A percentile compares a stretch with the other conserved stretches of the same genome.
Conservation (phyloP, 2,113 vertebrate species). For the Orycteropus afer region DNA sequence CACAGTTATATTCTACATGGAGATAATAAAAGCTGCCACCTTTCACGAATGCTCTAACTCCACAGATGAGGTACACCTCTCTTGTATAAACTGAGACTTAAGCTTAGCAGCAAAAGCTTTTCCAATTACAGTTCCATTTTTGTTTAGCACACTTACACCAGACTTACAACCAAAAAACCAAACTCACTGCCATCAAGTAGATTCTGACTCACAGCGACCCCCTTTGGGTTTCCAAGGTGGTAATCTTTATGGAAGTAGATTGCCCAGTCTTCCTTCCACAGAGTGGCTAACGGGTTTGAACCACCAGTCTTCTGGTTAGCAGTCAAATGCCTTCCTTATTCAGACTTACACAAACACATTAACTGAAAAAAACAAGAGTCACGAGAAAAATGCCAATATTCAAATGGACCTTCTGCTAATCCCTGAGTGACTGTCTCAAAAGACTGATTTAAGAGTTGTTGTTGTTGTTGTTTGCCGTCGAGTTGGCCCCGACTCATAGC, state of each 20-base stretch:
- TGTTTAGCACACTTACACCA: not conserved
- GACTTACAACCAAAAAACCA: too few species aligned
- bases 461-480: too few species aligned
- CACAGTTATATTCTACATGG: not conserved
- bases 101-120: not conserved
- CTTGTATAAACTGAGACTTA: not conserved
- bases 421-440: not conserved
- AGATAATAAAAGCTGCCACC: not conserved
- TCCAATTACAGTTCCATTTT: not conserved
- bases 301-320: too few species aligned
- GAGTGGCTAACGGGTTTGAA: too few species aligned
- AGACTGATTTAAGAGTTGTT: not conserved
- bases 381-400: constrained; percentile 33
- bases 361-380: not conserved
- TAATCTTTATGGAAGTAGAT: too few species aligned
- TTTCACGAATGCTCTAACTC: not conserved
- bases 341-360: not conserved
- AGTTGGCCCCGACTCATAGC: too few species aligned
- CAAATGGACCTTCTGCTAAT: not conserved
- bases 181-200: too few species aligned
- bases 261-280: too few species aligned
- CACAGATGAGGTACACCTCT: not conserved
- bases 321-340: too few species aligned
- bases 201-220: too few species aligned
- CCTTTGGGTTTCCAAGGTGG: too few species aligned